Evolutionary conservation across 2,113 vertebrate genomes (phyloP).

Genomic region (Mungos mungo): DNA sequence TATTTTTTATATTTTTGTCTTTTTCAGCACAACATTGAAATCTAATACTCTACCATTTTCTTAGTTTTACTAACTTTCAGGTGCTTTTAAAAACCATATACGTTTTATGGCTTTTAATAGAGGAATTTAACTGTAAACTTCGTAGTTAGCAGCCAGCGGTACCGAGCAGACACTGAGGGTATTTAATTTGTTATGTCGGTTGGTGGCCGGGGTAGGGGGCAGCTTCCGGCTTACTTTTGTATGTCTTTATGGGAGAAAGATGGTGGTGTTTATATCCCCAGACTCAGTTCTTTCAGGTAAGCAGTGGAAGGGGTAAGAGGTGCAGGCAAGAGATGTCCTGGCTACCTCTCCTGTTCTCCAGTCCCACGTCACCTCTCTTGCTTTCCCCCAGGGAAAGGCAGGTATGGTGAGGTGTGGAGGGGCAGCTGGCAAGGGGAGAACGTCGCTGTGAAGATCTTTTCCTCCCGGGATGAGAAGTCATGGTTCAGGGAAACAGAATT

Average conservation of each 20-base stretch:
- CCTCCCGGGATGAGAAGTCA: conserved; percentile 98
- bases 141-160: neutral
- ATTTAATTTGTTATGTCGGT: neutral
- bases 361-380: neutral
- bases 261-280: neutral
- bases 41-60: neutral
- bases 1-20: neutral
- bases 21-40: neutral
- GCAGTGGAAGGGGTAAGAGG: neutral
- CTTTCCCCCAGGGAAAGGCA: conserved; percentile 91
- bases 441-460: conserved; percentile 98
- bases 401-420: conserved; percentile 97
- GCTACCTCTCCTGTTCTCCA: rapidly evolving
- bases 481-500: conserved; percentile 99
- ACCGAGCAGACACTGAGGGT: neutral
- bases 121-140: neutral
- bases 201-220: neutral
- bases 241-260: neutral
- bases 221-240: neutral
- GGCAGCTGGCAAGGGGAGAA: conserved; percentile 99
- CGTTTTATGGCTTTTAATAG: neutral
- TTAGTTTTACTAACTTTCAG: neutral
- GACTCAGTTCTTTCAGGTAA: neutral
- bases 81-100: conserved; percentile 1
- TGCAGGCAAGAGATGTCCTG: neutral